A percentile compares a stretch with the other conserved stretches of the same genome.
phyloP scores from a whole-genome alignment of 1,140 invertebrate genomes.

The Mactra quadrangularis region DNA sequence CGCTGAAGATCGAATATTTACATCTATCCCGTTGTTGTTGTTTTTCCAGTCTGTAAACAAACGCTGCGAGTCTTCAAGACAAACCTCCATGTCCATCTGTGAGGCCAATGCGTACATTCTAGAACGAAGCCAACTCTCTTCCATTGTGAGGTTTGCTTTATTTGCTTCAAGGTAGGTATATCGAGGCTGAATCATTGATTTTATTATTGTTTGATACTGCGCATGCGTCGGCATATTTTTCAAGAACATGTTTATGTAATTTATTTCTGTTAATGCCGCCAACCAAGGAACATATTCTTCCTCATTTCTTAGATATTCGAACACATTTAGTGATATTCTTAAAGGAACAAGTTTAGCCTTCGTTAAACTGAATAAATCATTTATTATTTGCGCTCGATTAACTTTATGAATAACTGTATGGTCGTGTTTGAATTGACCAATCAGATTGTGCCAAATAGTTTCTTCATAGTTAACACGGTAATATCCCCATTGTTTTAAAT shows the following conservation, averaged over 20 bases:
- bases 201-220: not conserved
- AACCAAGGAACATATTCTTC: constrained; percentile 41
- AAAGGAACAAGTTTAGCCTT: constrained; percentile 33
- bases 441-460: constrained; percentile 90
- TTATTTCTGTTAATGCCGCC: constrained; percentile 3
- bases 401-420: constrained; percentile 88
- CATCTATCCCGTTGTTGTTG: not conserved
- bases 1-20: not conserved
- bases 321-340: constrained; percentile 12
- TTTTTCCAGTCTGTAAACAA: constrained; percentile 1
- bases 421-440: constrained; percentile 88
- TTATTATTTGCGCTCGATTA: constrained; percentile 93
- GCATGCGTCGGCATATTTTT: not conserved
- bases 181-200: not conserved
- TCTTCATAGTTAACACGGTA: constrained; percentile 94
- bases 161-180: not conserved
- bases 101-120: not conserved
- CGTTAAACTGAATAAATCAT: constrained; percentile 87
- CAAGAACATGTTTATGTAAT: not conserved
- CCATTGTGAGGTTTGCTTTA: constrained; percentile 7
- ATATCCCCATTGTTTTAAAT: constrained; percentile 93
- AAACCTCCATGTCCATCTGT: not conserved
- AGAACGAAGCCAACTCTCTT: constrained; percentile 9
- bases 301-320: constrained; percentile 31
- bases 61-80: constrained; percentile 7